phyloP scores from a whole-genome alignment of 1,140 invertebrate species.

The Lasioglossum baleicum region DNA sequence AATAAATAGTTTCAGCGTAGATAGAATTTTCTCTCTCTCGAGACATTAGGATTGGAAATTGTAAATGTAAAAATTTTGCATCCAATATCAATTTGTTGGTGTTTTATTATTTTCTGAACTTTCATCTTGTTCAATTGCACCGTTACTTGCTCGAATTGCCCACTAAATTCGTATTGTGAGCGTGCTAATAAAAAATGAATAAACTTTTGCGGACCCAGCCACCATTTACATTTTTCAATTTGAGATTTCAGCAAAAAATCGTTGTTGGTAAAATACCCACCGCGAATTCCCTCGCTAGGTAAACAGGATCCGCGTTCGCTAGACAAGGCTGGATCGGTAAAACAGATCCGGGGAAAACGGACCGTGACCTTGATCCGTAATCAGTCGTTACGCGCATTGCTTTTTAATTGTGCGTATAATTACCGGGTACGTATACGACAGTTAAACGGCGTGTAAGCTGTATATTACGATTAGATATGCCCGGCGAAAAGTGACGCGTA shows the following conservation, averaged over 20 bases:
- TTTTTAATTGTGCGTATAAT: conserved; percentile 36
- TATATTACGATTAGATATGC: conserved; percentile 27
- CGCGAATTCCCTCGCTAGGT: conserved; percentile 50
- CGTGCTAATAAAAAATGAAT: too few relatives aligned
- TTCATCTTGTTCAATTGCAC: too few relatives aligned
- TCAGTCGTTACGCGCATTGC: conserved; percentile 12
- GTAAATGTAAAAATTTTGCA: too few relatives aligned
- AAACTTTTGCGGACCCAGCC: too few relatives aligned
- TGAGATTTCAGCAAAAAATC: neutral
- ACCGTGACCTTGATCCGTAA: conserved; percentile 29
- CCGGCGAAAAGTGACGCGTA: conserved; percentile 4
- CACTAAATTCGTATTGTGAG: too few relatives aligned
- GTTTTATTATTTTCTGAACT: too few relatives aligned
- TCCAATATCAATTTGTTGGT: too few relatives aligned
- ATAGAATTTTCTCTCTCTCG: too few relatives aligned
- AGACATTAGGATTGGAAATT: too few relatives aligned
- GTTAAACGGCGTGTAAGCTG: conserved; percentile 1
- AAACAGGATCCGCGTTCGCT: conserved; percentile 25
- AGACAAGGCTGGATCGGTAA: conserved; percentile 58
- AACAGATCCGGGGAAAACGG: conserved; percentile 34
- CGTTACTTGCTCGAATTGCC: too few relatives aligned
- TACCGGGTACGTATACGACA: neutral
- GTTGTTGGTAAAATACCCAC: conserved; percentile 39
- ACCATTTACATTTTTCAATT: too few relatives aligned
- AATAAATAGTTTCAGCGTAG: too few relatives aligned